Percentiles rank a stretch among this genome's conserved stretches.
These are phyloP conservation scores for Apodemia zela DNA, from an alignment of 2,888 invertebrate genomes.

Conservation along the genomic window DNA sequence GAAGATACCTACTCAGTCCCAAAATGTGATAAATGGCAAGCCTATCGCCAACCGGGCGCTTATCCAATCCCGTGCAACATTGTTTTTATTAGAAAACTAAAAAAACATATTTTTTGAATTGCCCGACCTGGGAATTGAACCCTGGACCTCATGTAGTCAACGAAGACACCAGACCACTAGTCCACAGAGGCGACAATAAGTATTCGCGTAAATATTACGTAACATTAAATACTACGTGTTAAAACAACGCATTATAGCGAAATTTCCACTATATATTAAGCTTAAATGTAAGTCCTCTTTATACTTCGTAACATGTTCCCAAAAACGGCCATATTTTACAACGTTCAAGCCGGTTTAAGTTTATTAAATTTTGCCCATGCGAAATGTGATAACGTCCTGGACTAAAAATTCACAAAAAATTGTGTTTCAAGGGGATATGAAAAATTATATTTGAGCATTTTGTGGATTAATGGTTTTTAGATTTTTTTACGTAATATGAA, in stretches of 20 bases:
- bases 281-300: slow-evolving; percentile 25
- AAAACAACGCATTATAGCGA: slow-evolving; percentile 12
- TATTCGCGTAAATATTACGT: background rate
- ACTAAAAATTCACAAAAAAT: slow-evolving; percentile 23
- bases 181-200: too few relatives aligned
- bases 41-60: too few relatives aligned
- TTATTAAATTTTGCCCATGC: slow-evolving; percentile 31
- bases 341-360: slow-evolving; percentile 22
- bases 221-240: background rate
- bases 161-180: too few relatives aligned
- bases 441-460: background rate
- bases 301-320: slow-evolving; percentile 17
- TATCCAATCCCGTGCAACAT: too few relatives aligned
- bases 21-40: too few relatives aligned
- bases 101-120: too few relatives aligned
- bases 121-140: too few relatives aligned
- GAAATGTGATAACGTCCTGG: slow-evolving; percentile 26
- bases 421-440: background rate
- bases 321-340: slow-evolving; percentile 28
- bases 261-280: slow-evolving; percentile 25
- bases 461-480: too few relatives aligned
- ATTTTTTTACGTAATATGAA: too few relatives aligned
- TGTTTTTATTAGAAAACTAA: too few relatives aligned
- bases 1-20: too few relatives aligned
- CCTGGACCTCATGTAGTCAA: too few relatives aligned